Evolutionary conservation across 2,888 invertebrate species (phyloP).

Genomic region (Hemicrepidius hirtus): DNA sequence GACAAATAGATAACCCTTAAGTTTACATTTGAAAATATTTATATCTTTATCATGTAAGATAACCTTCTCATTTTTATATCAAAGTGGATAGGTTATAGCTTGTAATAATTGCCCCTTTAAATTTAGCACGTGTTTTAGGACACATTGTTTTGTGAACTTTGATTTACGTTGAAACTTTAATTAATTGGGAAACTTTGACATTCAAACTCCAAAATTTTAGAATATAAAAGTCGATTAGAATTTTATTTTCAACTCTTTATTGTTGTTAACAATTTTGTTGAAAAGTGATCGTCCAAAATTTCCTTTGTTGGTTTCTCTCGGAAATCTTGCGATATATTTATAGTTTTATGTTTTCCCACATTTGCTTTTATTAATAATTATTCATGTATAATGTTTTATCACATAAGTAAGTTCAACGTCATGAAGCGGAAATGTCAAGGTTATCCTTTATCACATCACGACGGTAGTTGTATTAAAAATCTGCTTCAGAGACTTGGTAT

Average conservation of each 20-base stretch:
- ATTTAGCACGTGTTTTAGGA: too few relatives aligned
- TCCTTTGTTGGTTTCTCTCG: too few relatives aligned
- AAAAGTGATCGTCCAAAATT: too few relatives aligned
- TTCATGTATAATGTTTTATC: neutral
- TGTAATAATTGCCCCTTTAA: too few relatives aligned
- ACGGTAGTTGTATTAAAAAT: conserved; percentile 21
- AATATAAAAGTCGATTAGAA: neutral
- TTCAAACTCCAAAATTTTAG: too few relatives aligned
- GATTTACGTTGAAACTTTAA: too few relatives aligned
- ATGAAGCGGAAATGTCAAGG: conserved; percentile 13
- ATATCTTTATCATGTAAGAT: conserved; percentile 3
- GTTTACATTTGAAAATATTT: neutral
- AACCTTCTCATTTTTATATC: neutral
- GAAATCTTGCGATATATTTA: too few relatives aligned
- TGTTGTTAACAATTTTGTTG: neutral
- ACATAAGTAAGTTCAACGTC: neutral
- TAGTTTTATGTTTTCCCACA: too few relatives aligned
- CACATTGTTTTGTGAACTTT: too few relatives aligned
- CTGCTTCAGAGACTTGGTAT: conserved; percentile 7
- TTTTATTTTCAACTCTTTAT: neutral
- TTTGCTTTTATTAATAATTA: neutral
- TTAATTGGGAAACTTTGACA: too few relatives aligned
- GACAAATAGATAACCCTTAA: neutral
- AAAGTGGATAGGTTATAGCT: neutral
- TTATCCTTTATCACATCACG: conserved; percentile 24